Conservation (phyloP, 2,113 vertebrate genomes). For the Candoia aspera region DNA sequence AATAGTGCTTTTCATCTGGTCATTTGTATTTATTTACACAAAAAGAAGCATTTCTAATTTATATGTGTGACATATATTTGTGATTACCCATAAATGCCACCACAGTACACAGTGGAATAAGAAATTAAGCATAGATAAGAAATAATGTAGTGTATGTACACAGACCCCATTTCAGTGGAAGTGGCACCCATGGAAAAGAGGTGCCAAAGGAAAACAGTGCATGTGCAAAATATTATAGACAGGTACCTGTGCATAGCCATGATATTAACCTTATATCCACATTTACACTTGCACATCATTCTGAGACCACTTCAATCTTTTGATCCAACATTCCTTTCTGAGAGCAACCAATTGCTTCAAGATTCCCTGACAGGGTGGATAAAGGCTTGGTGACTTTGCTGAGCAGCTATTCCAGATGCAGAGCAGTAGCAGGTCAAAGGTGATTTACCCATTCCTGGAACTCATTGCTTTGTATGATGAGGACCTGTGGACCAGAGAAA, state of each 20-base stretch:
- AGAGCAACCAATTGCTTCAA: neutral
- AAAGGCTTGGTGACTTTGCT: neutral
- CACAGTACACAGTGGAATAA: neutral
- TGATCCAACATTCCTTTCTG: neutral
- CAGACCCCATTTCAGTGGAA: neutral
- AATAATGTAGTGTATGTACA: neutral
- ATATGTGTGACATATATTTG: neutral
- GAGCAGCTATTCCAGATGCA: neutral
- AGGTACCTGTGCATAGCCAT: neutral
- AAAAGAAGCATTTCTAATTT: neutral
- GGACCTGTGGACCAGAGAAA: neutral
- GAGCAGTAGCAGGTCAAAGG: neutral
- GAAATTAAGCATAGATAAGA: neutral
- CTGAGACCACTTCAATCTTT: neutral
- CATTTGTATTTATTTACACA: neutral
- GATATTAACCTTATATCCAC: neutral
- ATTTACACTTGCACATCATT: neutral
- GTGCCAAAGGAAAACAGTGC: neutral
- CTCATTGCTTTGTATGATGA: neutral
- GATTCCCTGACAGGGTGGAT: neutral
- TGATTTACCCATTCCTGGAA: neutral
- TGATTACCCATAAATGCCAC: neutral
- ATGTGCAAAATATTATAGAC: neutral
- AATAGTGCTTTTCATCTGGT: neutral
- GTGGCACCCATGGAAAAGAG: neutral